phyloP scores from a whole-genome alignment of 2,888 invertebrate genomes.

The Cataglyphis albicans region DNA sequence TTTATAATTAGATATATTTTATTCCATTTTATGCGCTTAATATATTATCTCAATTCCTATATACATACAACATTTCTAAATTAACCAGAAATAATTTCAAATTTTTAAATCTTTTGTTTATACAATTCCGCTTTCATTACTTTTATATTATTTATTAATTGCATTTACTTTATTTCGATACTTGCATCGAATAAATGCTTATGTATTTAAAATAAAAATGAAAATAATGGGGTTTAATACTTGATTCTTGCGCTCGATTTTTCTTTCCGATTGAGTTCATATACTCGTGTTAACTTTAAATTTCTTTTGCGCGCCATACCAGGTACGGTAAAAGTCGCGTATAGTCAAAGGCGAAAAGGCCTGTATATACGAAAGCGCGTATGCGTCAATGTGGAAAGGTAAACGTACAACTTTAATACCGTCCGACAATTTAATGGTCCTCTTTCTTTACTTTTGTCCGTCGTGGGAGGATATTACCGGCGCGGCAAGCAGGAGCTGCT shows the following conservation, averaged over 20 bases:
- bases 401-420: conserved; percentile 66
- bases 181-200: neutral
- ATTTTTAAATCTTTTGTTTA: neutral
- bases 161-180: neutral
- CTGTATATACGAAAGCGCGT: neutral
- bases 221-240: neutral
- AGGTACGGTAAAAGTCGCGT: conserved; percentile 41
- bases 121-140: neutral
- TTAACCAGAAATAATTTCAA: neutral
- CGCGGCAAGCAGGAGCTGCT: conserved; percentile 39
- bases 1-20: neutral
- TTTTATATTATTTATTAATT: neutral
- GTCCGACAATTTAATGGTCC: conserved; percentile 61
- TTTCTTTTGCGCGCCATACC: conserved; percentile 47
- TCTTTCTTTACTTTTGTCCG: conserved; percentile 54
- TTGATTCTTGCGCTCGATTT: neutral
- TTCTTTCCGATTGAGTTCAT: neutral
- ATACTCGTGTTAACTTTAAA: conserved; percentile 57
- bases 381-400: conserved; percentile 26
- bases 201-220: neutral
- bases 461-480: conserved; percentile 45
- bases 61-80: neutral
- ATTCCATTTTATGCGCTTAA: neutral
- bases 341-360: conserved; percentile 34
- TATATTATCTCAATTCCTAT: neutral